Percentiles rank a stretch among this genome's conserved stretches.
These are phyloP conservation scores for Pseudonaja textilis DNA, from an alignment of 2,113 vertebrate genomes.

Conservation along the genomic window DNA sequence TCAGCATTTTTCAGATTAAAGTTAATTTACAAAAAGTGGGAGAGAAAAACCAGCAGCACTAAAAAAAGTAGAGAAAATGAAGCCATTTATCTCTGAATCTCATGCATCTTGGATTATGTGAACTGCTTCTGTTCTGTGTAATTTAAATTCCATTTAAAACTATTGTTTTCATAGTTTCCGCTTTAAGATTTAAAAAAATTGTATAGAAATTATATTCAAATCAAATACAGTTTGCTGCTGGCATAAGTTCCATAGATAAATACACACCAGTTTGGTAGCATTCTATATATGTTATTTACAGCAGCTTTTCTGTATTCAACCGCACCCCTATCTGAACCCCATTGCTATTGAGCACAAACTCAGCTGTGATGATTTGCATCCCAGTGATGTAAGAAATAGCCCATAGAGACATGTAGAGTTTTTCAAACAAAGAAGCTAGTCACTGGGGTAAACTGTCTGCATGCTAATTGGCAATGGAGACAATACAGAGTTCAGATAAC, in stretches of 20 bases:
- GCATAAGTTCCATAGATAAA: neutral
- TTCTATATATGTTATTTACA: neutral
- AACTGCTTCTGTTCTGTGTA: neutral
- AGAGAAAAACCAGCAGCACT: neutral
- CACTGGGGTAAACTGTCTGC: neutral
- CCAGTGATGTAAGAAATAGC: neutral
- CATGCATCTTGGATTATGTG: neutral
- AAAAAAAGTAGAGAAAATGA: neutral
- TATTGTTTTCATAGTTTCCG: neutral
- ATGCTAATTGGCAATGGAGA: neutral
- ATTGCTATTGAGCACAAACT: neutral
- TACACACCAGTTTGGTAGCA: neutral
- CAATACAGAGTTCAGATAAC: neutral
- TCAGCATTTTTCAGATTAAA: neutral
- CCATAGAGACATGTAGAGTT: neutral
- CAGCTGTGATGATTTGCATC: neutral
- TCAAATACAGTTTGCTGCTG: neutral
- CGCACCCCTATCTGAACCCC: neutral
- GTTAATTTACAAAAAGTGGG: neutral
- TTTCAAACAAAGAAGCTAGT: neutral
- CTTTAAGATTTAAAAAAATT: neutral
- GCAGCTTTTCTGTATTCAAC: neutral
- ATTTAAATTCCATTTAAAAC: neutral
- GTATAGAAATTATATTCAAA: neutral
- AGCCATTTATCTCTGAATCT: neutral